These are phyloP conservation scores for Onthophagus taurus DNA, from an alignment of 1,140 invertebrate species.

Conservation along the genomic window DNA sequence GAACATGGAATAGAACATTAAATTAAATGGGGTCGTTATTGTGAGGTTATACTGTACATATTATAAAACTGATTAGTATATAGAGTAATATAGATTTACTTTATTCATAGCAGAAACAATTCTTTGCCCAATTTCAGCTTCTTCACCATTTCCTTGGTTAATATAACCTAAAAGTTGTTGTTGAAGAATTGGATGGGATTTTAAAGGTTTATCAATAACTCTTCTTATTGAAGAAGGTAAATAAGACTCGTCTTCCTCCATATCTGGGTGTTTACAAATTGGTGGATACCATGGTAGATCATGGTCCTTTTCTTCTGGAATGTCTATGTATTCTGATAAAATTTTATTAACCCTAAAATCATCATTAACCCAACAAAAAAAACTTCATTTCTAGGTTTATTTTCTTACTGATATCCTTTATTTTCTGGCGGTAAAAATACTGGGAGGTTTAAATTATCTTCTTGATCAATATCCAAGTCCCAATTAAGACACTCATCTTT, in stretches of 20 bases:
- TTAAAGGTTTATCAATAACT: conserved; percentile 27
- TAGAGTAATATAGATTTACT: conserved; percentile 36
- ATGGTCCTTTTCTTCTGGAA: conserved; percentile 50
- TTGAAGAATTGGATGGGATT: conserved; percentile 24
- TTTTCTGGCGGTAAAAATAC: conserved; percentile 64
- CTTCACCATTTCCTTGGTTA: conserved; percentile 42
- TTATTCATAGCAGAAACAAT: conserved; percentile 61
- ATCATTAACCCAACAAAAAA: background rate
- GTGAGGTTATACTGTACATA: background rate
- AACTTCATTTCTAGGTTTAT: no score
- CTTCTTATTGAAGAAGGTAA: conserved; percentile 25
- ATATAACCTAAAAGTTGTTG: conserved; percentile 48
- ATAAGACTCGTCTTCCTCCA: conserved; percentile 37
- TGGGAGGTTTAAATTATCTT: conserved; percentile 41
- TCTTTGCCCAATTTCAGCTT: conserved; percentile 65
- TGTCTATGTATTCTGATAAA: conserved; percentile 49
- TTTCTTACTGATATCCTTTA: conserved; percentile 63
- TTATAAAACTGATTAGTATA: background rate
- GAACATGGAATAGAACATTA: no score
- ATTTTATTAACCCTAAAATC: conserved; percentile 42
- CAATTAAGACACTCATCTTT: conserved; percentile 32
- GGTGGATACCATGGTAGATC: conserved; percentile 68
- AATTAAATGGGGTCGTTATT: no score
- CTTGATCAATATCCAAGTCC: conserved; percentile 29
- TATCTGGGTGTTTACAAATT: conserved; percentile 44